phyloP scores from a whole-genome alignment of 2,113 vertebrate species.

The Serilophus lunatus region DNA sequence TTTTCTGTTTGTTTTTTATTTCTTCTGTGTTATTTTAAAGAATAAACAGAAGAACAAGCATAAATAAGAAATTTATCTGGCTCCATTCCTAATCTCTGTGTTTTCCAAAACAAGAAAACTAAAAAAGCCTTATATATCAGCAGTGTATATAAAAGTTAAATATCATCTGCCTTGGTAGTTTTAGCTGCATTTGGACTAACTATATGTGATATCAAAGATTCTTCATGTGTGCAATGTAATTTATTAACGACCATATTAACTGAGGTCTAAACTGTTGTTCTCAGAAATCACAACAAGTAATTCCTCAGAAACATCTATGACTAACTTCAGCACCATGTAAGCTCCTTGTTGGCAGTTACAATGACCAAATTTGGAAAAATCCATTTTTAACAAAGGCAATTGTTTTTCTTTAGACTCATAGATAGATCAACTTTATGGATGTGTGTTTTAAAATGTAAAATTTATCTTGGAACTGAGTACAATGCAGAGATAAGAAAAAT shows the following conservation, averaged over 20 bases:
- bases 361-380: neutral
- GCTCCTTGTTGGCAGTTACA: neutral
- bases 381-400: neutral
- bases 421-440: neutral
- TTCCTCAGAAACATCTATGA: neutral
- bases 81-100: neutral
- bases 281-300: neutral
- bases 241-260: neutral
- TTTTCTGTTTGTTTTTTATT: neutral
- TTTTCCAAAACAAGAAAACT: neutral
- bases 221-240: neutral
- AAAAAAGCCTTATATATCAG: neutral
- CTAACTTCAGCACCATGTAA: neutral
- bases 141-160: neutral
- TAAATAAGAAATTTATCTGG: neutral
- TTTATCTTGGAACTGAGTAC: neutral
- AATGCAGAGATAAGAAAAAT: neutral
- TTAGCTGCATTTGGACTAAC: neutral
- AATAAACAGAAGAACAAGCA: neutral
- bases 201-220: neutral
- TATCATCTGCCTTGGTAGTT: neutral
- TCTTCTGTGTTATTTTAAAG: neutral
- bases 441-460: neutral
- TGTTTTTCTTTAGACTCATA: neutral
- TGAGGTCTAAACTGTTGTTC: neutral